Evolutionary conservation across 2,888 invertebrate species (phyloP).

Genomic region (Acrobasis consociella): DNA sequence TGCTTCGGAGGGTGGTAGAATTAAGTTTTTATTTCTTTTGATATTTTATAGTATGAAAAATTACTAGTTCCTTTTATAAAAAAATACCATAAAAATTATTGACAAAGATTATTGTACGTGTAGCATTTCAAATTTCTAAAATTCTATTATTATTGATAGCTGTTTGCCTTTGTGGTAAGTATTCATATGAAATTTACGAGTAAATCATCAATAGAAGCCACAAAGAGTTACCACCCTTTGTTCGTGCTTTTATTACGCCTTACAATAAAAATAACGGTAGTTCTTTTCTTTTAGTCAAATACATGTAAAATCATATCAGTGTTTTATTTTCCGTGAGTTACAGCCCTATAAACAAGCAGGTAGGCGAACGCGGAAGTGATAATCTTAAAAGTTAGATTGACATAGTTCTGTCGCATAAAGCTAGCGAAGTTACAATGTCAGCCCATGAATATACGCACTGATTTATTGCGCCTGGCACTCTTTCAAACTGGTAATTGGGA

Average conservation of each 20-base stretch:
- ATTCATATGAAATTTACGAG: not conserved
- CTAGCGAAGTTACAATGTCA: conserved; percentile 70
- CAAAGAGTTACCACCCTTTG: not conserved
- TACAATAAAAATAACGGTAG: conserved; percentile 15
- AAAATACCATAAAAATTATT: no score
- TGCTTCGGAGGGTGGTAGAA: conserved; percentile 6
- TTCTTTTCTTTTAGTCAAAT: conserved; percentile 6
- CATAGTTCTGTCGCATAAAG: conserved; percentile 75
- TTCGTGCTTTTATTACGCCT: conserved; percentile 3
- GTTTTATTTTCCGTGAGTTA: conserved; percentile 28
- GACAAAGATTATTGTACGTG: no score
- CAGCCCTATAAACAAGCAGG: conserved; percentile 63
- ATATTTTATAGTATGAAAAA: not conserved
- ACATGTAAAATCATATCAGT: conserved; percentile 19
- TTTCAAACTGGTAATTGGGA: conserved; percentile 70
- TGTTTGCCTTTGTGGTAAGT: no score
- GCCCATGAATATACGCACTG: conserved; percentile 55
- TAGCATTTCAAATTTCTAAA: no score
- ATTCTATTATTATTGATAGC: no score
- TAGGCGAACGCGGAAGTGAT: conserved; percentile 73
- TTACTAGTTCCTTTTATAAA: not conserved
- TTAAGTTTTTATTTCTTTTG: not conserved
- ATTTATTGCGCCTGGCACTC: conserved; percentile 70
- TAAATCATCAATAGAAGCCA: conserved; percentile 2
- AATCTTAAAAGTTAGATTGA: conserved; percentile 81